Evolutionary conservation across 2,113 vertebrate genomes (phyloP), one percentile per base, ranked within the genome.

Genomic region (Lepidothrix coronata): DNA sequence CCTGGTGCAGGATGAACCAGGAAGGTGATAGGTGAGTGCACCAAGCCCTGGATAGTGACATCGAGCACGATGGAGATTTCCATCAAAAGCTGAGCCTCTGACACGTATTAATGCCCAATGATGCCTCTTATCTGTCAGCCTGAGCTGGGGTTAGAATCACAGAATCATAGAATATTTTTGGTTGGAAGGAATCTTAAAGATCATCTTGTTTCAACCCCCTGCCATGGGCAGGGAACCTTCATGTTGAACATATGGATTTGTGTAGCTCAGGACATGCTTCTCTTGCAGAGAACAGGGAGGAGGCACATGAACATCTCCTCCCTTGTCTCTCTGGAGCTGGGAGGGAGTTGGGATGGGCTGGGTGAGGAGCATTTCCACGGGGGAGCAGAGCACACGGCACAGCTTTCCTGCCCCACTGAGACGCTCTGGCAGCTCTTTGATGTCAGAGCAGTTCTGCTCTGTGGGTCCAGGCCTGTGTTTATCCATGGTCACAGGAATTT

Each of bases 271-370:
- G 62, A 85, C 49, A 31, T 49, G 22, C 10, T 68, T 66, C 71
- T 78, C 0, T 0, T 33, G 68, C 33, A 65, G 46, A 41, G 20
- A 41, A 37, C 0, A 37, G 35, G 35, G 8, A 1, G 20, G 91
- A 59, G 28, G 17, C 25, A 20, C 6, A 4, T 1, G 0, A 35
- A 55, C 3, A 2, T 57, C 49, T 48, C 33, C 46, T 28, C 28
- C 24, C 41, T 66, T 23, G 48, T 20, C 15, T 51, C 41, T 58
- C 33, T 28, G 16, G 52, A n/a, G 25, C 30, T 30, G 51, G n/a
- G 37, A 51, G 57, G 54, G 39, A 52, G 14, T 39, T 48, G 55
- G 33, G 28, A 20, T 4, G 43, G 61, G 55, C 24, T 14, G n/a
- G 19, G 6, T 51, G 75, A 91, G 77, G 61, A 90, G 51, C 39